Evolutionary conservation across 2,888 invertebrate genomes (phyloP).

Genomic region (Pheosia gnoma): DNA sequence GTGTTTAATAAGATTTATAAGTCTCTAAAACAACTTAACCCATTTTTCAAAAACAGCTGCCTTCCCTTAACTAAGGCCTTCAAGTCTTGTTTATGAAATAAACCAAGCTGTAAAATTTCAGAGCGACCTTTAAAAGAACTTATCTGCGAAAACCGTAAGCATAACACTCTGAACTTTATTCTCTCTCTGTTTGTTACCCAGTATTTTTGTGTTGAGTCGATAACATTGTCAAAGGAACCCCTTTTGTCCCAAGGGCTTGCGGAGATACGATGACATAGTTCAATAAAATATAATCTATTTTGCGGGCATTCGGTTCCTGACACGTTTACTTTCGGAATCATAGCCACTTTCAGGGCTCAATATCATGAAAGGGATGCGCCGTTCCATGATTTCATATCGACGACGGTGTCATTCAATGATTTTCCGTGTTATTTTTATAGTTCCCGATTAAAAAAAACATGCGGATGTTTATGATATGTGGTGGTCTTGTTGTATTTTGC

Average conservation of each 20-base stretch:
- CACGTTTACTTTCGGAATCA: constrained; percentile 36
- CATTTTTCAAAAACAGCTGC: constrained; percentile 1
- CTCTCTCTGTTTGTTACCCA: constrained; percentile 54
- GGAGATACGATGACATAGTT: constrained; percentile 62
- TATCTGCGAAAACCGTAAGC: constrained; percentile 33
- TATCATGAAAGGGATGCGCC: constrained; percentile 28
- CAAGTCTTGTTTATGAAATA: constrained; percentile 11
- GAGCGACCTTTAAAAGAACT: constrained; percentile 27
- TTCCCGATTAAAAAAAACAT: too few species aligned
- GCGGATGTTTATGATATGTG: too few species aligned
- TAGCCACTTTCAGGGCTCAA: constrained; percentile 30
- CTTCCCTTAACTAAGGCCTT: not conserved
- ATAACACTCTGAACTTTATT: constrained; percentile 36
- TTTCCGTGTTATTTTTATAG: too few species aligned
- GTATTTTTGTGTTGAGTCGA: constrained; percentile 59
- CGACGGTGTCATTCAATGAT: too few species aligned
- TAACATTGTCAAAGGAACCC: constrained; percentile 62
- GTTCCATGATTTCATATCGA: not conserved
- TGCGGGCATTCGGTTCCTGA: constrained; percentile 37
- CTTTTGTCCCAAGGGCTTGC: constrained; percentile 55
- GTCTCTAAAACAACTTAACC: not conserved
- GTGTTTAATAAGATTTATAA: too few species aligned
- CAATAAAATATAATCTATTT: constrained; percentile 63
- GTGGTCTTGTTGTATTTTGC: too few species aligned
- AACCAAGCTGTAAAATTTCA: constrained; percentile 22